Evolutionary conservation across 1,140 invertebrate genomes (phyloP), one percentile per base, ranked within the genome.

Genomic region (Drosophila ohnishii): DNA sequence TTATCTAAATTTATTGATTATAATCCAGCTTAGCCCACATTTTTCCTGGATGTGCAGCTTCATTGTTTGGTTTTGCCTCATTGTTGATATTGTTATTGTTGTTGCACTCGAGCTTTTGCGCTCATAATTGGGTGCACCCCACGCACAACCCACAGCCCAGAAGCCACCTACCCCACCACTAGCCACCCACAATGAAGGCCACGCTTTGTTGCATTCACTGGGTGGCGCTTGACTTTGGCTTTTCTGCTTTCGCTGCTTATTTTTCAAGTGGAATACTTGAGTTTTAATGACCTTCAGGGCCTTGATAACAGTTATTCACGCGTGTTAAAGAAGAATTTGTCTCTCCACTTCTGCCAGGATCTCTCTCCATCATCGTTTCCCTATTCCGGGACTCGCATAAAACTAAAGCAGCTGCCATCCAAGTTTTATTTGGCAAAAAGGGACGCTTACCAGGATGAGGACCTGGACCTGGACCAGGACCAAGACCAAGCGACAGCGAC

Each of bases 211-310:
- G 81, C 77, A 74, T 71, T 78, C 62, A 42, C 65, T 60, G 64
- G 39, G n/a, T 61, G 57, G 62, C 58, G 69, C 69, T 83, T 73
- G 73, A 67, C 67, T 69, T 63, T 53, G 55, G 81, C 56, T 61
- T 77, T 73, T 57, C 50, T 45, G 76, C 63, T 79, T 51, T 69
- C 45, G 28, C 58, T 78, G 74, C 73, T 63, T 77, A 63, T 65
- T 78, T 82, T 55, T 85, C 69, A 58, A 80, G 70, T 72, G 56
- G 66, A 67, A 67, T 69, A 75, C 82, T 87, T 79, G 67, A 87
- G 83, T 87, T 82, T 83, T 80, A 83, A 83, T 80, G 84, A 87
- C 84, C 84, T 88, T 78, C 76, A 71, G 65, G 57, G 56, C 69
- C 64, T 77, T 71, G 78, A 88, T 88, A 78, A 63, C 75, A 67